Percentiles rank a stretch among this genome's conserved stretches.
These are phyloP conservation scores for Apostichopus leukothele DNA, from an alignment of 53 echinoderm and acorn worm genomes.

Conservation along the genomic window DNA sequence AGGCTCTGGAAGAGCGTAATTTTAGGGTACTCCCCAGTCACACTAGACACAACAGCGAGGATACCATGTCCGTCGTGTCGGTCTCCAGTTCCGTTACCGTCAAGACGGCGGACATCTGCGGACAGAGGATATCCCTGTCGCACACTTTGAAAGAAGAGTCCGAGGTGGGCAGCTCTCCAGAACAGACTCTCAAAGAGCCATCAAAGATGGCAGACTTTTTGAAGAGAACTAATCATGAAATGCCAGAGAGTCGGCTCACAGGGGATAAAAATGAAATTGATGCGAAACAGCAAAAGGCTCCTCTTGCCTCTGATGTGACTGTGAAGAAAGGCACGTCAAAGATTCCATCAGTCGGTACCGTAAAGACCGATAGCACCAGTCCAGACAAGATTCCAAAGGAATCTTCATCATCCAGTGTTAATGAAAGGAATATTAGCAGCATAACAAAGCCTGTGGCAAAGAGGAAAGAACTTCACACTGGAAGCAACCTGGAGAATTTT, in stretches of 20 bases:
- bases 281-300: neutral
- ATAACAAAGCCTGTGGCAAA: too few relatives aligned
- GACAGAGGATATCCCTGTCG: constrained; percentile 37
- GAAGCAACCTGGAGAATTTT: too few relatives aligned
- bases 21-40: neutral
- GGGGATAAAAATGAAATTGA: neutral
- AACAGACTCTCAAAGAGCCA: constrained; percentile 16
- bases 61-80: constrained; percentile 54
- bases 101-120: constrained; percentile 25
- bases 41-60: constrained; percentile 37
- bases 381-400: too few relatives aligned
- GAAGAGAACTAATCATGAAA: neutral
- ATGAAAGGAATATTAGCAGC: too few relatives aligned
- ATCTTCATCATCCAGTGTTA: too few relatives aligned
- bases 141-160: constrained; percentile 36
- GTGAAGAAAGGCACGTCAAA: neutral
- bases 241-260: neutral
- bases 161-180: neutral
- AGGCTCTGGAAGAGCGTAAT: constrained; percentile 2
- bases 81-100: constrained; percentile 35
- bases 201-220: neutral
- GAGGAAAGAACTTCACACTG: too few relatives aligned
- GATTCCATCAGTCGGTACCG: too few relatives aligned
- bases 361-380: too few relatives aligned
- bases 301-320: neutral